phyloP scores from a whole-genome alignment of 2,797 vertebrate genomes.

The Pseudocheirus occidentalis region DNA sequence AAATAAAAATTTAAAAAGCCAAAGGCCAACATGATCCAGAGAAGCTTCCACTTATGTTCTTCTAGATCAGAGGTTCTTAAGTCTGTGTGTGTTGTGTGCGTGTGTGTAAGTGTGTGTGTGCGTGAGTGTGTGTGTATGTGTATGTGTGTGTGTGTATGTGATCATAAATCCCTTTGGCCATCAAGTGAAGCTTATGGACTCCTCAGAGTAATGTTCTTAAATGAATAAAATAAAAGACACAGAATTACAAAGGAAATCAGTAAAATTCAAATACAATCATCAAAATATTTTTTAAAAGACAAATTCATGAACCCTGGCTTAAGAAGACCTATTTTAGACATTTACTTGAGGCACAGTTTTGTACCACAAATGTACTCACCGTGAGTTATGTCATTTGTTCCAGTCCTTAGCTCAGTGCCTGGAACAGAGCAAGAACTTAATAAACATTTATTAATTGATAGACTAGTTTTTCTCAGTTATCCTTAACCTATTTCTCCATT shows the following conservation, averaged over 20 bases:
- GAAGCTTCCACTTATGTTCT: neutral
- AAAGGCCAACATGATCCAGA: neutral
- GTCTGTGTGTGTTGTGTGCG: neutral
- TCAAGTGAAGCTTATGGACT: neutral
- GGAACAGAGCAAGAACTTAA: neutral
- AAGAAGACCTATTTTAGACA: neutral
- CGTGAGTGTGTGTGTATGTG: neutral
- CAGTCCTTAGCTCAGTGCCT: neutral
- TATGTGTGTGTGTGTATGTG: neutral
- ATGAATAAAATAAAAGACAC: neutral
- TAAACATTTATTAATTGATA: neutral
- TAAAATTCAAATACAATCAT: neutral
- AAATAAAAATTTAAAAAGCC: neutral
- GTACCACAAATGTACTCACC: neutral
- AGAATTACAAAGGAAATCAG: neutral
- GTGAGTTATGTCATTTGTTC: constrained; percentile 10
- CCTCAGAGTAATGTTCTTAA: neutral
- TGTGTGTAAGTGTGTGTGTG: neutral
- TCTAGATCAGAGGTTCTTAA: neutral
- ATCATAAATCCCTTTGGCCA: neutral
- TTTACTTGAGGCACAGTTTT: neutral
- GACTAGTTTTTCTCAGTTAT: neutral
- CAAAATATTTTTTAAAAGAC: neutral
- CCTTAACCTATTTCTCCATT: neutral
- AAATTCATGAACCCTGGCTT: neutral